These are phyloP conservation scores for Porites lobata DNA, from an alignment of 92 coral and sea anemone species.

Conservation along the genomic window DNA sequence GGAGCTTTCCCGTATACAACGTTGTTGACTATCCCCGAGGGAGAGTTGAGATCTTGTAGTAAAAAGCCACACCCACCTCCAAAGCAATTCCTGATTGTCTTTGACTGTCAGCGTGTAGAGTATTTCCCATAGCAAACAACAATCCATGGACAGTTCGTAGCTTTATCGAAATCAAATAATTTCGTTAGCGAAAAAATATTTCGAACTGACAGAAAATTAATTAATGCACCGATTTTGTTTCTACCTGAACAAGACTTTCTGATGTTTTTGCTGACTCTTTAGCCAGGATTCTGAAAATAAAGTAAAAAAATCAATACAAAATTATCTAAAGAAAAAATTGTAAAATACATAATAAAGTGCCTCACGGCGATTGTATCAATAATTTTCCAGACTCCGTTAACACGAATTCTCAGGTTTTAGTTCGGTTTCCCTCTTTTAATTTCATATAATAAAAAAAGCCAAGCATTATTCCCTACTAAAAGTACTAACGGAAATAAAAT, in stretches of 20 bases:
- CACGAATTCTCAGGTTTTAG: no score
- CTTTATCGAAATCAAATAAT: constrained; percentile 38
- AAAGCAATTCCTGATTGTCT: constrained; percentile 98
- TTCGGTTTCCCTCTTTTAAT: no score
- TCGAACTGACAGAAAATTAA: background rate
- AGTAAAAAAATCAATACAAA: background rate
- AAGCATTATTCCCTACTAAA: no score
- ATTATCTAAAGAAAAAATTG: background rate
- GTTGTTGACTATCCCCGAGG: no score
- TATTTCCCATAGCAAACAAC: constrained; percentile 93
- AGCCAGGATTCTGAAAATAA: constrained; percentile 79
- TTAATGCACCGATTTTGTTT: background rate
- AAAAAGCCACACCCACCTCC: constrained; percentile 68
- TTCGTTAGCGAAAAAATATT: background rate
- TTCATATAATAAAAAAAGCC: no score
- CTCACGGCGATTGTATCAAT: no score
- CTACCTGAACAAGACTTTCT: constrained; percentile 95
- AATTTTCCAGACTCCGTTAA: no score
- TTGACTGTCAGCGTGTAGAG: constrained; percentile 95
- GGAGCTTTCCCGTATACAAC: no score
- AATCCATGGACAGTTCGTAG: constrained; percentile 92
- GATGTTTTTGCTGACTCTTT: constrained; percentile 91
- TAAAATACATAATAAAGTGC: no score
- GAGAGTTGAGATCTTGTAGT: no score
- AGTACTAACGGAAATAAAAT: no score